These are phyloP conservation scores for Notothenia coriiceps DNA, from an alignment of 2,113 vertebrate species.

Conservation along the genomic window DNA sequence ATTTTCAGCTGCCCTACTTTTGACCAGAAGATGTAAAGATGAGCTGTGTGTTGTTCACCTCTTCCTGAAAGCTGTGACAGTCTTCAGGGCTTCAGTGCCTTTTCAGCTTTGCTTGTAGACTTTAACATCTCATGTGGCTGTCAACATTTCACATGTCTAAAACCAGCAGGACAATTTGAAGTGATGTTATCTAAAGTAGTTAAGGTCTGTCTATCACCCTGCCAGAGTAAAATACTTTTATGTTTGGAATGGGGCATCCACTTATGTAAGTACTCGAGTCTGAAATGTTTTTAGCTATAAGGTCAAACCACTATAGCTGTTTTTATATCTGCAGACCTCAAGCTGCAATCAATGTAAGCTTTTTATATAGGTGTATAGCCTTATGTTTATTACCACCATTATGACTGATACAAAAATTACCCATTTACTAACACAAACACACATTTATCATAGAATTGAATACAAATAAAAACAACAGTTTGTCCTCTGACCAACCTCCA, in stretches of 20 bases:
- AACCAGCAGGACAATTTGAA: neutral
- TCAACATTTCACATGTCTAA: neutral
- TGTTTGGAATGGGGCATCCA: neutral
- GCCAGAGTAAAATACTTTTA: neutral
- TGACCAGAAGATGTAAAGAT: slow-evolving; percentile 21
- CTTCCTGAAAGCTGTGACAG: slow-evolving; percentile 38
- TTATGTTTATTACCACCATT: neutral
- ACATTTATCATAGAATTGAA: neutral
- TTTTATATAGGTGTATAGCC: neutral
- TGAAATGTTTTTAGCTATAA: neutral
- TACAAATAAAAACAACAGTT: neutral
- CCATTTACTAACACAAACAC: neutral
- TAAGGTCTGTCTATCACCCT: slow-evolving; percentile 3
- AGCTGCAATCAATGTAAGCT: neutral
- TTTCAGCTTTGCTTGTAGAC: slow-evolving; percentile 16
- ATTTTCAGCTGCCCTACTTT: slow-evolving; percentile 49
- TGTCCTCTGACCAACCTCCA: neutral
- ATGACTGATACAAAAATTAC: neutral
- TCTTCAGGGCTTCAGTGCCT: slow-evolving; percentile 12
- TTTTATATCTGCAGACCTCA: neutral
- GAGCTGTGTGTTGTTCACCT: slow-evolving; percentile 45
- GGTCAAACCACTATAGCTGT: neutral
- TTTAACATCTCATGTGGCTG: slow-evolving; percentile 11
- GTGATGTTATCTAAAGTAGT: slow-evolving; percentile 7
- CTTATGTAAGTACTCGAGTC: neutral